Evolutionary conservation across 2,888 invertebrate genomes (phyloP), one percentile per base, ranked within the genome.

Genomic region (Allolobophora icterica): DNA sequence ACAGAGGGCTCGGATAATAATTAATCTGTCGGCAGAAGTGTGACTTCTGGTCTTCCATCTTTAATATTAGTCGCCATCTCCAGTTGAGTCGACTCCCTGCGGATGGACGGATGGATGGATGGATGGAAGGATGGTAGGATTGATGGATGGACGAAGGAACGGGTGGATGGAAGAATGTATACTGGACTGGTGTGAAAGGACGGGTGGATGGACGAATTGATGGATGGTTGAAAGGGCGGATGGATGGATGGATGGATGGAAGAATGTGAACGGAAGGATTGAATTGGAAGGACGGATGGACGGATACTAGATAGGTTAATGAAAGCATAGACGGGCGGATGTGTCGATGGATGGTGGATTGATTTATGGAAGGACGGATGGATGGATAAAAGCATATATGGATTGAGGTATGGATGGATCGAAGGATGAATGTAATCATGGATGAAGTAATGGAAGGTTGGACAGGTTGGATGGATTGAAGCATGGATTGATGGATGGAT

Each of bases 191-290:
- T 1, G 33, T 42, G 24, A 38, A 91, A 92, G 40, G 92, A 93
- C 91, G 35, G 92, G 92, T 92, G 91, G 90, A 92, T 90, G 89
- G 52, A 52, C 24, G 21, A 30, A 34, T n/a, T 1, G 84, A 84
- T 84, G 84, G 84, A 84, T 84, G 1, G 17, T 17, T 35, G 87
- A 35, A 87, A 6, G 35, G 35, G 35, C 15, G 38, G 87, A 87
- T 30, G 87, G 87, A 87, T 34, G 34, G 6, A 87, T 13, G 87
- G 87, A 87, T 35, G 38, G 34, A 24, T 87, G 87, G 21, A 35
- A 0, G 87, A 35, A 87, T 15, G 87, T 6, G 40, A 91, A 93
- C 91, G 35, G 92, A 93, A 92, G 91, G 90, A 92, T 90, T 89
- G 3, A 19, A 19, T 15, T 84, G 17, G n/a, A 84, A 34, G 33